Conservation (phyloP, 2,113 vertebrate species). For the Bos indicus region DNA sequence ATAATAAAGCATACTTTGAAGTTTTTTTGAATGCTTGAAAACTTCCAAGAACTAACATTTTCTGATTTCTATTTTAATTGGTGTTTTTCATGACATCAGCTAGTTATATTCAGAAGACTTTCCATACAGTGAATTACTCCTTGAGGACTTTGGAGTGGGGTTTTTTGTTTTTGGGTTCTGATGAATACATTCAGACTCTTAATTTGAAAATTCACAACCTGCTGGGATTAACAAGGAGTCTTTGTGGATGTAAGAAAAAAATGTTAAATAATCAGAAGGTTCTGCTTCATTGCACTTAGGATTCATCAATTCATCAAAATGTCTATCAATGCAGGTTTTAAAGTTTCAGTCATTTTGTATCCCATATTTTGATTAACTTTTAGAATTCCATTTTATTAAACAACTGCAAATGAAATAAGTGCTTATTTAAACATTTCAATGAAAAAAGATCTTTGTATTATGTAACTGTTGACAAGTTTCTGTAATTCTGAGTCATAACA, state of each 20-base stretch:
- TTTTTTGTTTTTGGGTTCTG: conserved; percentile 5
- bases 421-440: conserved; percentile 10
- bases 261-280: conserved; percentile 1
- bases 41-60: neutral
- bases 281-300: conserved; percentile 6
- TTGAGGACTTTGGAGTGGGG: neutral
- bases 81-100: conserved; percentile 4
- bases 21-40: conserved; percentile 18
- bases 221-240: conserved; percentile 5
- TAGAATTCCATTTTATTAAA: conserved; percentile 30
- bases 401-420: conserved; percentile 27
- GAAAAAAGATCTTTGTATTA: neutral
- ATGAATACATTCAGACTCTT: conserved; percentile 5
- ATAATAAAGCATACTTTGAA: neutral
- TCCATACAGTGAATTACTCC: neutral
- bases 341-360: neutral
- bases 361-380: conserved; percentile 4
- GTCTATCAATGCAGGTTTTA: neutral
- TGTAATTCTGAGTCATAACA: neutral
- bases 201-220: conserved; percentile 49
- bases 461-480: neutral
- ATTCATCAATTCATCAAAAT: neutral
- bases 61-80: conserved; percentile 26
- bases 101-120: conserved; percentile 27
- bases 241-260: conserved; percentile 28